Evolutionary conservation across 2,113 vertebrate species (phyloP).

Genomic region (Cephalopholis sonnerati): DNA sequence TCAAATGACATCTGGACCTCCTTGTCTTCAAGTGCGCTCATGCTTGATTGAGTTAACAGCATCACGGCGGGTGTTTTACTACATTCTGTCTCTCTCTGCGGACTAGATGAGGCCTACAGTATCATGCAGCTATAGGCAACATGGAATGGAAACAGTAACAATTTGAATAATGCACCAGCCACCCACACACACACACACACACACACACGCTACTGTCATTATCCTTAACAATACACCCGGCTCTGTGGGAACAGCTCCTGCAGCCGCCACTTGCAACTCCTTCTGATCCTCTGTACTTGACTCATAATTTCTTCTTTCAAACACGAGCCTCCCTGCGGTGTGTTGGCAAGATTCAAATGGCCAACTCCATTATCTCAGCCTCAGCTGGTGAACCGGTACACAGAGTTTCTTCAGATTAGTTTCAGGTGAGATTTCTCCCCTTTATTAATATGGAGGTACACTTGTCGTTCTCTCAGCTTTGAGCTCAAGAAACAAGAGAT

Average conservation of each 20-base stretch:
- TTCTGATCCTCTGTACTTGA: not conserved
- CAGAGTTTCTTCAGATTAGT: not conserved
- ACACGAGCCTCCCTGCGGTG: not conserved
- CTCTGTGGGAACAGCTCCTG: constrained; percentile 20
- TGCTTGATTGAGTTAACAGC: constrained; percentile 44
- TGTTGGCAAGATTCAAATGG: constrained; percentile 3
- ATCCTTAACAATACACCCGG: constrained; percentile 52
- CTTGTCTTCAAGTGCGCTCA: constrained; percentile 30
- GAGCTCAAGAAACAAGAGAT: constrained; percentile 5
- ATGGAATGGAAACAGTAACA: constrained; percentile 37
- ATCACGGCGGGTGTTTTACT: constrained; percentile 43
- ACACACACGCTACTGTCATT: constrained; percentile 40
- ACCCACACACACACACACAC: constrained; percentile 3
- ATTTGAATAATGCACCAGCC: constrained; percentile 48
- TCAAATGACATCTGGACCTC: constrained; percentile 42
- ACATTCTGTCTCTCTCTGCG: constrained; percentile 23
- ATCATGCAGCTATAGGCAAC: constrained; percentile 30
- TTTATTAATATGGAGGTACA: not conserved
- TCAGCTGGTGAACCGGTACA: constrained; percentile 5
- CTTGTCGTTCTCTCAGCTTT: not conserved
- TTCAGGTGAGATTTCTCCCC: constrained; percentile 15
- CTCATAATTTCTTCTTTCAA: constrained; percentile 8
- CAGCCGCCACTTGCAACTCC: constrained; percentile 18
- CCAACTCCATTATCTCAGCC: constrained; percentile 7
- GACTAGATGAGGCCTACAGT: constrained; percentile 13